These are phyloP conservation scores for Drosophila santomea DNA, from an alignment of 1,140 invertebrate species.

Conservation along the genomic window DNA sequence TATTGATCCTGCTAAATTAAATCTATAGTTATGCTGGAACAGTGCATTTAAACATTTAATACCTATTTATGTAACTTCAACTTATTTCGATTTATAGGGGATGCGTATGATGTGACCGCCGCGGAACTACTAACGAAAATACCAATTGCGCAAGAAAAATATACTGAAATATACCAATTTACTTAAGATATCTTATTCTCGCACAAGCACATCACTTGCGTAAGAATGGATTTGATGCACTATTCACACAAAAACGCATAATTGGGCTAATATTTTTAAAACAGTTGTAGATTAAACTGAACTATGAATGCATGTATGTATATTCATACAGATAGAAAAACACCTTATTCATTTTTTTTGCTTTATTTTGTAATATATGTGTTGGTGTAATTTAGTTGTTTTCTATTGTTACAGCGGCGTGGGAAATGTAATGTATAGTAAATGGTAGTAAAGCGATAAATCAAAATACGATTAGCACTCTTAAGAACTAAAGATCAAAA, in stretches of 20 bases:
- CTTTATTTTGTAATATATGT: constrained; percentile 31
- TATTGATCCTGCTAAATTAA: constrained; percentile 22
- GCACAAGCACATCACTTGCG: not conserved
- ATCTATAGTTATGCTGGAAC: constrained; percentile 1
- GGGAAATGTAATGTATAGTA: constrained; percentile 36
- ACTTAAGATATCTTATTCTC: not conserved
- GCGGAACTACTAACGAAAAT: not conserved
- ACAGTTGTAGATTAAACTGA: too few species aligned
- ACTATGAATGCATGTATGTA: too few species aligned
- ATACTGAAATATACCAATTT: not conserved
- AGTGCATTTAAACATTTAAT: constrained; percentile 32
- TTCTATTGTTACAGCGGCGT: constrained; percentile 40
- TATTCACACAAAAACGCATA: not conserved
- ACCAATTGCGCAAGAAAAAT: not conserved
- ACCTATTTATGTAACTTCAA: constrained; percentile 42
- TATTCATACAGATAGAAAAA: too few species aligned
- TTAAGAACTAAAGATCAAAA: constrained; percentile 3
- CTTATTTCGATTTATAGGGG: constrained; percentile 15
- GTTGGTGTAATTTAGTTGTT: constrained; percentile 37
- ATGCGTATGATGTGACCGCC: constrained; percentile 14
- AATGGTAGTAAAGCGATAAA: constrained; percentile 30
- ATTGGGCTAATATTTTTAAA: too few species aligned
- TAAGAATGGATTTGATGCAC: not conserved
- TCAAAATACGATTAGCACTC: constrained; percentile 12
- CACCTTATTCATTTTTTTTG: not conserved